Base-by-base conservation (phyloP, 2,797 vertebrate species). In the Anguilla pacifica region DNA sequence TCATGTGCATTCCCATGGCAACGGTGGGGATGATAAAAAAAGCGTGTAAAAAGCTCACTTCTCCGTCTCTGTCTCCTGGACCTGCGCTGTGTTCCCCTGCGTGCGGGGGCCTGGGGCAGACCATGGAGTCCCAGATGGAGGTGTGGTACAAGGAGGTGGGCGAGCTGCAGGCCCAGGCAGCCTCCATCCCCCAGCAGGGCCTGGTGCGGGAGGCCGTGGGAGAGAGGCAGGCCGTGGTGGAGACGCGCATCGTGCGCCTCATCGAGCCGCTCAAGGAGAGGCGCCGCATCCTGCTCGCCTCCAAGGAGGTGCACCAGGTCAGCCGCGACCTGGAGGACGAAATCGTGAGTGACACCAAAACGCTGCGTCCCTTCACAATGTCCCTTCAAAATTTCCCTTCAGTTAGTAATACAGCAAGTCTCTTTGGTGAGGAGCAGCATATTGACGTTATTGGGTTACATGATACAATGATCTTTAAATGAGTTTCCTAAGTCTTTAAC, bases 251-350 rank as follows among this genome's bases (percentile, higher is more conserved):
- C 83, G 96, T 98, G 59, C 97, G 97, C 64, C 95, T 99, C 85
- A 97, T 99, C 0, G 97, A 99, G 92, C 98, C 98, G 0, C 92
- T 99, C 90, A 98, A 98, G 93, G 97, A 99, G 92, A 95, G 98
- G 6, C 95, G 98, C 31, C 95, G 98, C 46, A 94, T 99, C 91
- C 95, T 99, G 55, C 92, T 99, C 90, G 98, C 98, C 0, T 97
- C 97, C 17, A 99, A 99, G 90, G 98, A 99, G 90, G 95, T 99
- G 39, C 98, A 98, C 55, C 98, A 99, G 93, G 97, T 99, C 39
- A 96, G 96, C 70, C 97, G 97, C 31, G 98, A 99, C 95, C 95
- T 99, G 91, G 97, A 99, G 90, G 98, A 98, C 0, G 98, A 99
- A 94, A 96, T 98, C 74, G 98, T 99, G 94, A 97, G 98, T 94